Percentiles rank a stretch among this genome's conserved stretches.
These are phyloP conservation scores for Luperina nickerlii DNA, from an alignment of 2,888 invertebrate species.

Conservation along the genomic window DNA sequence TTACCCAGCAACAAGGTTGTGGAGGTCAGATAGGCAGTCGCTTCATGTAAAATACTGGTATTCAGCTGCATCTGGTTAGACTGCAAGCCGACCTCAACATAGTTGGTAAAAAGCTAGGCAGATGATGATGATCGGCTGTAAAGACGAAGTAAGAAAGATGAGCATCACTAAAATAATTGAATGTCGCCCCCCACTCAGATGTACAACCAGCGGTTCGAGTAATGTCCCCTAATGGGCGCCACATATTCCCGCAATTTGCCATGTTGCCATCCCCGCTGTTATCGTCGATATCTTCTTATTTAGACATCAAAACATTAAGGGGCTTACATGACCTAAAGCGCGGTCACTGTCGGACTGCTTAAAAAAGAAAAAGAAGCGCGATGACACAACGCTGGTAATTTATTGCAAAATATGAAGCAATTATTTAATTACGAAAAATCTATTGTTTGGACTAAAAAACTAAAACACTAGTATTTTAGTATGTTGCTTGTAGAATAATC, in stretches of 20 bases:
- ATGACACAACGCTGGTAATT: too few relatives aligned
- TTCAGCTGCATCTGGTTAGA: neutral
- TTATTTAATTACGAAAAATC: too few relatives aligned
- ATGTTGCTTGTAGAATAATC: too few relatives aligned
- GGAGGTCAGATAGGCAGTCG: neutral
- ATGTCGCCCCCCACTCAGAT: constrained; percentile 11
- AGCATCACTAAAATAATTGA: constrained; percentile 37
- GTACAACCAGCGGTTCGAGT: constrained; percentile 15
- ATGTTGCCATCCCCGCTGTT: constrained; percentile 31
- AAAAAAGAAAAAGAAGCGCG: too few relatives aligned
- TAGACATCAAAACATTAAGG: constrained; percentile 43
- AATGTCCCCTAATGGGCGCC: constrained; percentile 44
- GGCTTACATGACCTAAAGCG: too few relatives aligned
- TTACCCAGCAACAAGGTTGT: neutral
- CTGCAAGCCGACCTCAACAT: neutral
- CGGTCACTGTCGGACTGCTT: too few relatives aligned
- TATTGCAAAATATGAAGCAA: too few relatives aligned
- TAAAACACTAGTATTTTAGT: too few relatives aligned
- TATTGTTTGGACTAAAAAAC: too few relatives aligned
- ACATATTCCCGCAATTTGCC: constrained; percentile 50
- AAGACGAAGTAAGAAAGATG: neutral
- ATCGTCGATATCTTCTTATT: constrained; percentile 41
- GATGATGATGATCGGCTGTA: neutral
- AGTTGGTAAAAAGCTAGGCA: neutral
- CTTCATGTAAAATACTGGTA: neutral